Percentiles rank a stretch among this genome's conserved stretches.
phyloP scores from a whole-genome alignment of 2,113 vertebrate species.

The Corythaixoides concolor region DNA sequence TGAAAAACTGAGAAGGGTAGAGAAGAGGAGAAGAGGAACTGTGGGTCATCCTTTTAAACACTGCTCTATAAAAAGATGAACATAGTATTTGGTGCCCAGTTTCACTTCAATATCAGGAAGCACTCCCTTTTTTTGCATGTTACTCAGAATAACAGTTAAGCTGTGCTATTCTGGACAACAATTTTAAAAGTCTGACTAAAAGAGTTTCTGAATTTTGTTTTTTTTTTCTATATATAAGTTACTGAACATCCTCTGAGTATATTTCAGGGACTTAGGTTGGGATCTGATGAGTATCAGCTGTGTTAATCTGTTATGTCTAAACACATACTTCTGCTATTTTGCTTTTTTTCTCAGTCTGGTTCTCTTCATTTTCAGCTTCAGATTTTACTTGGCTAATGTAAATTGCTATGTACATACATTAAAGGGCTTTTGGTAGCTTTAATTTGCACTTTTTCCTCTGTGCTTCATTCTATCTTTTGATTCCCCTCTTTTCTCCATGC shows the following conservation, averaged over 20 bases:
- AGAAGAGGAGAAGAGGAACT: background rate
- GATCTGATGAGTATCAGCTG: background rate
- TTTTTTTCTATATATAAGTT: background rate
- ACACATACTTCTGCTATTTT: background rate
- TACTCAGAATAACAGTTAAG: background rate
- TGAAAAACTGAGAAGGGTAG: background rate
- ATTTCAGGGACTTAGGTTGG: background rate
- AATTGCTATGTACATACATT: background rate
- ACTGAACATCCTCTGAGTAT: background rate
- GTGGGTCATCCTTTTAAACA: background rate
- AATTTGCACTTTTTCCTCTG: background rate
- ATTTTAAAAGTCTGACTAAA: background rate
- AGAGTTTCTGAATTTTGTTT: background rate
- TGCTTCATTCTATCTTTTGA: background rate
- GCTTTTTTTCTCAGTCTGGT: background rate
- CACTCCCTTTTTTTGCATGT: background rate
- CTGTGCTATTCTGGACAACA: background rate
- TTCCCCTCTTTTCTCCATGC: background rate
- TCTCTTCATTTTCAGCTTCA: background rate
- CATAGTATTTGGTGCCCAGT: background rate
- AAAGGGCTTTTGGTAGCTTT: background rate
- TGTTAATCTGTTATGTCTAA: background rate
- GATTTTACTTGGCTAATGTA: background rate
- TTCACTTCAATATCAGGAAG: background rate
- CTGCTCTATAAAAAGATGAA: background rate